Percentiles rank a stretch among this genome's conserved stretches.
These are phyloP conservation scores for Yoshiicerus persimilis DNA, from an alignment of 1,140 invertebrate species.

Conservation along the genomic window DNA sequence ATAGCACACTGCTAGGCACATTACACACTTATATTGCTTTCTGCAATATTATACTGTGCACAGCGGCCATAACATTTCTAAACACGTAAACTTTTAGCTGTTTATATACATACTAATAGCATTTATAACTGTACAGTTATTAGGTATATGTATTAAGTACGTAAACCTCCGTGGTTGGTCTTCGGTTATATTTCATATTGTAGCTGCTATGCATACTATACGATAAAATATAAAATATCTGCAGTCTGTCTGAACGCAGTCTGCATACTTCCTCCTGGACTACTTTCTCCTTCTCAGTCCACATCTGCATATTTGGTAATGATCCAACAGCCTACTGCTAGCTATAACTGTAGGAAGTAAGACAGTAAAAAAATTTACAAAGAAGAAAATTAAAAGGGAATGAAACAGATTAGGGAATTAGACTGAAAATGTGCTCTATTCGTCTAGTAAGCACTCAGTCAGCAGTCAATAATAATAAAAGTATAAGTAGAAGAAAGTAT, in stretches of 20 bases:
- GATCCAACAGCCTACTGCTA: neutral
- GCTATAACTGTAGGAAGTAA: neutral
- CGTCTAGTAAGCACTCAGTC: neutral
- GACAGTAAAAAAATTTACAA: neutral
- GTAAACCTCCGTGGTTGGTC: neutral
- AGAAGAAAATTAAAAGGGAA: slow-evolving; percentile 16
- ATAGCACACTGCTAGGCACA: too few species aligned
- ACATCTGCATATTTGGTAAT: slow-evolving; percentile 17
- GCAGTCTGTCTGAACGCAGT: slow-evolving; percentile 1
- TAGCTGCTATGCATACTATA: neutral
- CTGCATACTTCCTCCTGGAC: slow-evolving; percentile 6
- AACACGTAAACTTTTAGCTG: neutral
- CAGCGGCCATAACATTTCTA: neutral
- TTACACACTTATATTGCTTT: too few species aligned
- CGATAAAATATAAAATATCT: neutral
- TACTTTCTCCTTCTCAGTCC: neutral
- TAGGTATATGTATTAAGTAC: neutral
- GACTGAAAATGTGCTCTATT: neutral
- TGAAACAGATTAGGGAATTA: slow-evolving; percentile 17
- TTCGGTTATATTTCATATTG: neutral
- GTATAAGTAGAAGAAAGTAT: neutral
- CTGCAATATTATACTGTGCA: too few species aligned
- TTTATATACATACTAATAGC: neutral
- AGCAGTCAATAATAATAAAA: neutral
- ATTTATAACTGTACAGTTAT: neutral